phyloP scores from a whole-genome alignment of 2,797 vertebrate genomes.

The Pachyuromys duprasi region DNA sequence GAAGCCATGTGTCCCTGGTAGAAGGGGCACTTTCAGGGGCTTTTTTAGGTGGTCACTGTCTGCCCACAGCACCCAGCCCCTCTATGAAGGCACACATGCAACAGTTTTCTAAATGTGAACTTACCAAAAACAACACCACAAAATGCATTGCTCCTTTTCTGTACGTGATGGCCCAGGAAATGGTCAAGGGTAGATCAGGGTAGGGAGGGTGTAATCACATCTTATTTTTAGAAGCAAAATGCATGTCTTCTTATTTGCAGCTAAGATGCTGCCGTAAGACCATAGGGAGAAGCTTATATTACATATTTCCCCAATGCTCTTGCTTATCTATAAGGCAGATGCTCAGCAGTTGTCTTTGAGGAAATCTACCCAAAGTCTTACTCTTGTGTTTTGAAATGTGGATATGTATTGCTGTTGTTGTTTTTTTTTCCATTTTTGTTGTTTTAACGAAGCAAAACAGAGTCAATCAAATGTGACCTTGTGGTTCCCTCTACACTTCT shows the following conservation, averaged over 20 bases:
- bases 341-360: conserved; percentile 73
- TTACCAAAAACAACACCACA: conserved; percentile 85
- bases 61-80: conserved; percentile 44
- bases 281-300: conserved; percentile 79
- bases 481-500: conserved; percentile 1
- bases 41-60: conserved; percentile 58
- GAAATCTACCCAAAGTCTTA: conserved; percentile 72
- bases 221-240: conserved; percentile 87
- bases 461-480: conserved; percentile 56
- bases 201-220: conserved; percentile 86
- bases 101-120: conserved; percentile 76
- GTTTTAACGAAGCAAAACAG: conserved; percentile 28
- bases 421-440: neutral
- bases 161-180: conserved; percentile 79
- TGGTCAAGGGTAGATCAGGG: conserved; percentile 82
- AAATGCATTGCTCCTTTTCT: conserved; percentile 76
- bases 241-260: conserved; percentile 82
- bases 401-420: neutral
- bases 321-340: conserved; percentile 81
- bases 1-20: conserved; percentile 9
- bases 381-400: conserved; percentile 68
- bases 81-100: conserved; percentile 70
- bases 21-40: conserved; percentile 30
- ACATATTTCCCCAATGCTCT: conserved; percentile 71
- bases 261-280: conserved; percentile 68